phyloP scores from a whole-genome alignment of 2,797 vertebrate species.

The Rhincodon typus region DNA sequence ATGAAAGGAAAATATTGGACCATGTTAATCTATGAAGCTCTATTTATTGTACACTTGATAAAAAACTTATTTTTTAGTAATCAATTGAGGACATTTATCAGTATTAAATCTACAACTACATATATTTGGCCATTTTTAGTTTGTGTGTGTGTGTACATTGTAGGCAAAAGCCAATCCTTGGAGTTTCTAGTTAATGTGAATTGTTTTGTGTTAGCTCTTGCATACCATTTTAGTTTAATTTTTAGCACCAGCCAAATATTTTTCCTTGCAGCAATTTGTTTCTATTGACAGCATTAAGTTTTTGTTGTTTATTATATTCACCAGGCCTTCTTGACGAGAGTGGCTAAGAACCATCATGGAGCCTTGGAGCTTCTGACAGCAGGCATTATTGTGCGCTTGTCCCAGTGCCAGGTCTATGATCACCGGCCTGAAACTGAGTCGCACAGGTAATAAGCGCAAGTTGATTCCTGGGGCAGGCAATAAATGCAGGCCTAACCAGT shows the following conservation, averaged over 20 bases:
- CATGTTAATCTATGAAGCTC: not conserved
- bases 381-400: conserved; percentile 82
- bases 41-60: not conserved
- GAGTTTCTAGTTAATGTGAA: not conserved
- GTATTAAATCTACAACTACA: not conserved
- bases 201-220: not conserved
- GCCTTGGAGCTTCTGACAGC: conserved; percentile 81
- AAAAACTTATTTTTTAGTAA: not conserved
- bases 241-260: not conserved
- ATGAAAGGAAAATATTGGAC: not conserved
- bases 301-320: conserved; percentile 37
- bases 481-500: too few relatives aligned
- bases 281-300: not conserved
- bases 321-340: conserved; percentile 85
- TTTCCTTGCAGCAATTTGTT: not conserved
- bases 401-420: conserved; percentile 90
- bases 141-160: not conserved
- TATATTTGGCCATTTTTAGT: not conserved
- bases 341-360: conserved; percentile 85
- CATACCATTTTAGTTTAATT: not conserved
- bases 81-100: not conserved
- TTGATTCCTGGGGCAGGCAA: too few relatives aligned
- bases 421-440: conserved; percentile 85
- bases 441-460: conserved; percentile 65
- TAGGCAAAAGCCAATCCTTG: not conserved